Evolutionary conservation across 1,140 invertebrate genomes (phyloP), one percentile per base, ranked within the genome.

Genomic region (Drosophila ananassae): DNA sequence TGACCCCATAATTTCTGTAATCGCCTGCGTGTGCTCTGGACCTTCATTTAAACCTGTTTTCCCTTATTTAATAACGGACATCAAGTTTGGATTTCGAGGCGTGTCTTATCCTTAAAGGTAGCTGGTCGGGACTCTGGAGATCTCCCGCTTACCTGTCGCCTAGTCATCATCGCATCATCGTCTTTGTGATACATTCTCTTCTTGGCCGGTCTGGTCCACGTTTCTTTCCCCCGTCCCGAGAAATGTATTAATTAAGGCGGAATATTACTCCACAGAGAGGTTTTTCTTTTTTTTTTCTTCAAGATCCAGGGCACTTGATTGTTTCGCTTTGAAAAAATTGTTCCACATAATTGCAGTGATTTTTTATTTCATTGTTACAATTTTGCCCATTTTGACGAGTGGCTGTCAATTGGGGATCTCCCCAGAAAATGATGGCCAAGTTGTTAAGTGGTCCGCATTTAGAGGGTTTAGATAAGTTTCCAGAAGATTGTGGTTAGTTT

Each of bases 191-290:
- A 71, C 54, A 77, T 64, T 77, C 73, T 73, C 50, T 67, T 34
- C 41, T 21, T 8, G 41, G 41, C 41, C 41, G 60, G 34, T 60
- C 62, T 44, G 32, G 47, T 3, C 34, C 34, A 37, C 7, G 41
- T 17, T 47, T 21, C 9, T 22, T 7, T 28, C 4, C 12, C 13
- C 12, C 62, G 1, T 8, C 9, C 50, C 39, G n/a, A 58, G 46
- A 79, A 83, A 89, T 89, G 64, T 79, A 89, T 89, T 89, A 89
- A 89, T 89, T 89, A 89, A 89, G 69, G 55, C 62, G 48, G 55
- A 76, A 22, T 61, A 55, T 56, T 13, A 32, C 22, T 21, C 60
- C 30, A 50, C 55, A 32, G 41, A 56, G 54, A 44, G 60, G 73
- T 64, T 63, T 8, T 25, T 10, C 0, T 5, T 28, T 28, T 28